These are phyloP conservation scores for Byasa hedistus DNA, from an alignment of 2,888 invertebrate species.

Conservation along the genomic window DNA sequence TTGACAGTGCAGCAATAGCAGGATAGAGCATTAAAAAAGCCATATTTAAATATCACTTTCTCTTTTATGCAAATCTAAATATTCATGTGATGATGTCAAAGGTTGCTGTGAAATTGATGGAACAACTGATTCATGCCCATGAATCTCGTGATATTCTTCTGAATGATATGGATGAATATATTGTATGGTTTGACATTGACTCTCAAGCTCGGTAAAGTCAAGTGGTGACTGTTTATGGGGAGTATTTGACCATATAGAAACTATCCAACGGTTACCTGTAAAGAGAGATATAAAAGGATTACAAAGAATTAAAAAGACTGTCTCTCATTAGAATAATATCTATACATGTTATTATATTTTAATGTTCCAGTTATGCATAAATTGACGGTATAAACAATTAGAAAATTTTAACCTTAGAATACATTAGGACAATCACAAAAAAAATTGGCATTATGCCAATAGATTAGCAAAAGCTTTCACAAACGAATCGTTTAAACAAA, in stretches of 20 bases:
- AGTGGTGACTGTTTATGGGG: conserved; percentile 91
- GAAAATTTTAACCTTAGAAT: too few species aligned
- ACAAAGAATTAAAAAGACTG: too few species aligned
- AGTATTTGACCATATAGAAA: conserved; percentile 90
- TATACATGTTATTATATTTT: too few species aligned
- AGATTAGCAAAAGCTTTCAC: too few species aligned
- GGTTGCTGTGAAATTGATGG: conserved; percentile 65
- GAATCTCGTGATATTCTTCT: conserved; percentile 52
- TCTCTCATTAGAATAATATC: too few species aligned
- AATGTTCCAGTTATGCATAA: too few species aligned
- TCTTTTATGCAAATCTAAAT: conserved; percentile 85
- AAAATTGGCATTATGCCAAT: too few species aligned
- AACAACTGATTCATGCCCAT: conserved; percentile 47
- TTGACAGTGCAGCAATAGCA: conserved; percentile 84
- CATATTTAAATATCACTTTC: conserved; percentile 90
- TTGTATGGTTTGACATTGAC: conserved; percentile 56
- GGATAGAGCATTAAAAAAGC: conserved; percentile 89
- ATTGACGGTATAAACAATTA: too few species aligned
- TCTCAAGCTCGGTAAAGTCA: conserved; percentile 87
- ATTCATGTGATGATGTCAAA: conserved; percentile 71
- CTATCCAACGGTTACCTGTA: conserved; percentile 90
- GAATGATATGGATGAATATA: conserved; percentile 53
- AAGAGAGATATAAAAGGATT: not conserved
- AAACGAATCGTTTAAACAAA: not conserved
- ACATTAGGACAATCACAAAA: too few species aligned